These are phyloP conservation scores for Eledona agricola DNA, from an alignment of 2,888 invertebrate genomes.

Conservation along the genomic window DNA sequence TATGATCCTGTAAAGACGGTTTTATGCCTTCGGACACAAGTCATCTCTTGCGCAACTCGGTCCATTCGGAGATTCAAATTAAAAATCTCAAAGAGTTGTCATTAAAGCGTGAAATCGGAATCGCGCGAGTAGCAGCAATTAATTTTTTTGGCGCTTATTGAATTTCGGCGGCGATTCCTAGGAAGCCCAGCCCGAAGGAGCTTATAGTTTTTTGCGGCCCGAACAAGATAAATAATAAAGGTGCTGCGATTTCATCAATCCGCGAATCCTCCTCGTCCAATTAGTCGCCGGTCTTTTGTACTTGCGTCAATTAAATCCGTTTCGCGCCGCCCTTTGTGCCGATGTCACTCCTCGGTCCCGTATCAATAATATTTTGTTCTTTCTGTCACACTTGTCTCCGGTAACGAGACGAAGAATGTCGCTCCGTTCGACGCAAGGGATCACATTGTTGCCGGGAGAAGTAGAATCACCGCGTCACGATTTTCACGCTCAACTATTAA, in stretches of 20 bases:
- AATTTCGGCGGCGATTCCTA: no score
- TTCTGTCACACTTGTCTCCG: constrained; percentile 39
- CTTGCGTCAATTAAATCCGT: constrained; percentile 38
- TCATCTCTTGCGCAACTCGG: no score
- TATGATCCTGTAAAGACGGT: no score
- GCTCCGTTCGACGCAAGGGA: constrained; percentile 24
- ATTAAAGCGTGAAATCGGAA: no score
- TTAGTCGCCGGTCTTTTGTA: constrained; percentile 37
- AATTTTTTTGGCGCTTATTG: no score
- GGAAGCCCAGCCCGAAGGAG: no score
- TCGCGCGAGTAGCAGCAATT: no score
- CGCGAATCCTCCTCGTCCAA: constrained; percentile 34
- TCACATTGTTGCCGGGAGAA: constrained; percentile 38
- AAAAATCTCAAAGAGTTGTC: no score
- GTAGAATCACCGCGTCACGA: constrained; percentile 51
- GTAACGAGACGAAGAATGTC: constrained; percentile 40
- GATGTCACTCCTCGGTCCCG: constrained; percentile 30
- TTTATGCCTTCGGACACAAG: no score
- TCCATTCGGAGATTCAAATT: no score
- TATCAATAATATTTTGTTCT: constrained; percentile 44
- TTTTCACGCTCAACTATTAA: constrained; percentile 54
- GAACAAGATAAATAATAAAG: constrained; percentile 19
- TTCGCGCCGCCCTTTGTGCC: constrained; percentile 31
- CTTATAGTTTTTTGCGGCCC: no score
- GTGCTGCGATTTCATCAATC: constrained; percentile 35